Conservation (phyloP, 2,113 vertebrate genomes). For the Cyanoramphus novaezelandiae region DNA sequence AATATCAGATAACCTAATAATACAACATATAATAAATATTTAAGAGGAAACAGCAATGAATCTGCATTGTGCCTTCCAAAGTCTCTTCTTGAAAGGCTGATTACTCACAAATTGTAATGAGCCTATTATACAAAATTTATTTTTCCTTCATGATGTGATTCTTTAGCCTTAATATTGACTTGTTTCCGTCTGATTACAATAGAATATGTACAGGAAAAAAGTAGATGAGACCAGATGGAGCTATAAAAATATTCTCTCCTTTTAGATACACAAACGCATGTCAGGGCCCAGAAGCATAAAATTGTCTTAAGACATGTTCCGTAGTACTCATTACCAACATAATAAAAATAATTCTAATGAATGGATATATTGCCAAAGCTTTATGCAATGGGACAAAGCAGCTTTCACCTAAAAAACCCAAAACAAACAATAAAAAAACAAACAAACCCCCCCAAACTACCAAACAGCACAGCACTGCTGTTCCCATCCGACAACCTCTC, state of each 20-base stretch:
- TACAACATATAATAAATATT: constrained; percentile 51
- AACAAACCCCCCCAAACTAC: neutral
- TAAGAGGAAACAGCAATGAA: constrained; percentile 45
- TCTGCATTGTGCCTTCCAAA: constrained; percentile 34
- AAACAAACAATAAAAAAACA: neutral
- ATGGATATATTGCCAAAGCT: neutral
- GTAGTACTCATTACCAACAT: neutral
- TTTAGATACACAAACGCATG: neutral
- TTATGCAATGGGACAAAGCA: neutral
- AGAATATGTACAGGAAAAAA: neutral
- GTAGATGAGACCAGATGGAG: neutral
- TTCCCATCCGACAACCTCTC: neutral
- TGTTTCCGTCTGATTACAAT: constrained; percentile 20
- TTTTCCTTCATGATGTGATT: constrained; percentile 32
- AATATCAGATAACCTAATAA: constrained; percentile 53
- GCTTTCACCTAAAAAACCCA: neutral
- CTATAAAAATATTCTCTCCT: neutral
- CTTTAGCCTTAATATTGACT: constrained; percentile 40
- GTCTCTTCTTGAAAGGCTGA: constrained; percentile 46
- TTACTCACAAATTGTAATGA: constrained; percentile 50
- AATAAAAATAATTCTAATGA: neutral
- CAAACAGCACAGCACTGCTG: neutral
- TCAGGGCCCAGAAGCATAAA: neutral
- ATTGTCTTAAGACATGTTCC: neutral
- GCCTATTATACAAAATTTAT: constrained; percentile 48